Evolutionary conservation across 1,140 invertebrate species (phyloP), one percentile per base, ranked within the genome.

Genomic region (Agrilus planipennis): DNA sequence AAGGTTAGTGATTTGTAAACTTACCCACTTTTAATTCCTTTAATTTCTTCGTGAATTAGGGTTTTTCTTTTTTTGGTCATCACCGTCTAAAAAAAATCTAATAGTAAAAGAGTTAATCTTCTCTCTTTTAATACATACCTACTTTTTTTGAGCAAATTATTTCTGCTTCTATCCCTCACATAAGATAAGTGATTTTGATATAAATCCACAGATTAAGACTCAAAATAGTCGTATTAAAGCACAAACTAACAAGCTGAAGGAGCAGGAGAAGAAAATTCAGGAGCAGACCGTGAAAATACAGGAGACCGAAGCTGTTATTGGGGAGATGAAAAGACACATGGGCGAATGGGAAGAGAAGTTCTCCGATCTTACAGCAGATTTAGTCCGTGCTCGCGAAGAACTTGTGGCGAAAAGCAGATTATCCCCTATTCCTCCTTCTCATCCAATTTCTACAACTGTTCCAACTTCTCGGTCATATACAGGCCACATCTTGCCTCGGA

Each of bases 291-390:
- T 58, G 10, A 72, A 69, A 49, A 54, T 72, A 11, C 53, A 61
- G 25, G 62, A 65, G 32, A 71, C 73, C 42, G 66, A 70, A 15
- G 46, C 60, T 2, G 62, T 67, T 27, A 46, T 75, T 12, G 61
- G 63, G 0, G 71, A 73, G 18, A 60, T 75, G 50, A 66, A 63
- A 42, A 67, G 69, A 34, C 69, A 71, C 44, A 47, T 75, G 2
- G 70, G 69, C 37, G 71, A 73, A 34, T 73, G 68, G 65, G 69
- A 73, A 36, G 64, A 71, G 34, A 73, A 71, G 53, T 66, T 71
- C 30, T 63, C 61, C 5, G 69, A 71, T 48, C 45, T 74, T 11
- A 67, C 65, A 4, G 60, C 64, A 0, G 70, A 73, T 54, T 47
- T 71, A 9, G 64, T 65, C 32, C 57, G 64, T 7, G 62, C 69